These are phyloP conservation scores for Lasioglossum morio DNA, from an alignment of 2,888 invertebrate genomes.

Conservation along the genomic window DNA sequence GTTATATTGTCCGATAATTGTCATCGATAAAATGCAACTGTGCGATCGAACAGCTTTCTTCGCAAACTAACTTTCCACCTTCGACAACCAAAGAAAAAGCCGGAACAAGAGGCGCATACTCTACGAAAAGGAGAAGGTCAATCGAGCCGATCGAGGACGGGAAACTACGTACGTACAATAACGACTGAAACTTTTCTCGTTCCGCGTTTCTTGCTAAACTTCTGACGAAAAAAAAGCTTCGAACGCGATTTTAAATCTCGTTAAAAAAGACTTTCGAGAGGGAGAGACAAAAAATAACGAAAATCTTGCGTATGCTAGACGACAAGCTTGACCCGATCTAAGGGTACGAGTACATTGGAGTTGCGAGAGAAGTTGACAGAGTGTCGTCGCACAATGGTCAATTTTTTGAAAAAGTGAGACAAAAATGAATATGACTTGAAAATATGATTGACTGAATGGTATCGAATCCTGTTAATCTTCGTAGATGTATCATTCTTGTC, in stretches of 20 bases:
- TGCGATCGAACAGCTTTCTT: neutral
- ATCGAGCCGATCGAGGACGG: neutral
- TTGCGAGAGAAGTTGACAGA: neutral
- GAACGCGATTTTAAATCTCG: slow-evolving; percentile 2
- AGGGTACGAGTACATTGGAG: neutral
- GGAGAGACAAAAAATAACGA: neutral
- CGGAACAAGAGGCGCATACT: neutral
- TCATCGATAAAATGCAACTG: neutral
- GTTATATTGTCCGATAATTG: neutral
- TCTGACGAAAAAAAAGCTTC: no score
- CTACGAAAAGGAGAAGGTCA: neutral
- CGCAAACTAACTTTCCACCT: neutral
- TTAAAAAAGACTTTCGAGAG: neutral
- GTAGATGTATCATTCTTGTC: no score
- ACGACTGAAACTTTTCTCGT: slow-evolving; percentile 3
- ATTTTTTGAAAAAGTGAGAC: no score
- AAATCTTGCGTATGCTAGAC: neutral
- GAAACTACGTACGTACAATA: neutral
- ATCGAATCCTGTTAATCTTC: no score
- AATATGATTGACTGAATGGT: no score
- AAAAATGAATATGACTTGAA: no score
- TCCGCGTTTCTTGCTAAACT: neutral
- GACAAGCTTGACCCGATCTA: slow-evolving; percentile 35
- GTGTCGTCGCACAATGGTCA: neutral
- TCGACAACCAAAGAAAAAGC: neutral